phyloP scores from a whole-genome alignment of 2,888 invertebrate genomes.

The Caenorhabditis sp. region DNA sequence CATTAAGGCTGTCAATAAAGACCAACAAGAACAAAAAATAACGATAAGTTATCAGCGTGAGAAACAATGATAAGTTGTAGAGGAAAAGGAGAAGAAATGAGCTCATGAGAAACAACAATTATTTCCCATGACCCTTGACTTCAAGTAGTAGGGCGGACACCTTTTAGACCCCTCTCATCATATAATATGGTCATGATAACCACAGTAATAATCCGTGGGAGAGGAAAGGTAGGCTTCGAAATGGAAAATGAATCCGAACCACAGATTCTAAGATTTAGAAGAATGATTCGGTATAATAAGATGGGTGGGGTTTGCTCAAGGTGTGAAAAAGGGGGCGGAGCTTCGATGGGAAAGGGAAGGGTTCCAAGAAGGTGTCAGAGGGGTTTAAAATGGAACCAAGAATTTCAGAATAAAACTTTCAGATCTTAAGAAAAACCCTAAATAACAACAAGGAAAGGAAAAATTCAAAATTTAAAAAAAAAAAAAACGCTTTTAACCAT shows the following conservation, averaged over 20 bases:
- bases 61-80: neutral
- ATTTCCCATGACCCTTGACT: neutral
- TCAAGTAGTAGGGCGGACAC: slow-evolving; percentile 1
- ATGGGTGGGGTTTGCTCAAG: neutral
- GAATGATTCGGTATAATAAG: neutral
- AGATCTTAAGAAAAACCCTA: no score
- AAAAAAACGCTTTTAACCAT: no score
- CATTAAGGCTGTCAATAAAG: neutral
- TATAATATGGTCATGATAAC: neutral
- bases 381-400: no score
- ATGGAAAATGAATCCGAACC: neutral
- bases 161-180: neutral
- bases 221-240: neutral
- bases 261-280: no score
- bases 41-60: neutral
- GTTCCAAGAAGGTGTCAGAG: no score
- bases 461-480: no score
- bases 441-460: no score
- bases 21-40: neutral
- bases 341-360: neutral
- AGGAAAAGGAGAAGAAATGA: neutral
- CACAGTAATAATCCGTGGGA: neutral
- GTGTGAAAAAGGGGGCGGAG: neutral
- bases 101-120: neutral
- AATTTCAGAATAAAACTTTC: no score